Evolutionary conservation across 2,888 invertebrate species (phyloP), one percentile per base, ranked within the genome.

Genomic region (Eristalis intricaria): DNA sequence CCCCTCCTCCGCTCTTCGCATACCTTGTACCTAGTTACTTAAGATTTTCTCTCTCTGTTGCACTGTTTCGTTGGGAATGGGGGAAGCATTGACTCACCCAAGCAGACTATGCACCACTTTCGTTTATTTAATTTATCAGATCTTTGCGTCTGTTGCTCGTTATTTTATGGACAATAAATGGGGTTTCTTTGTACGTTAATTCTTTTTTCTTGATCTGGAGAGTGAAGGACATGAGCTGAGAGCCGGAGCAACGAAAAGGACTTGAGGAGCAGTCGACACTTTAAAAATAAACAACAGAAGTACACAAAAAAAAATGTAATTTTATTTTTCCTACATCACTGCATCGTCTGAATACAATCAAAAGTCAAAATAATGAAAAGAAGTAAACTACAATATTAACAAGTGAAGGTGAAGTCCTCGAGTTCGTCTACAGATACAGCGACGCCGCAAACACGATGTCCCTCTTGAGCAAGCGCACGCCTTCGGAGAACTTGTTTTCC

Each of bases 381-480:
- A 73, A 71, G n/a, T 22, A 56, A 81, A 74, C 26, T 15, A 71
- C 40, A 69, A 79, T 78, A 65, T 8, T 50, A n/a, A 43, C 43
- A 43, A 43, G n/a, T n/a, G 50, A 38, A 11, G 2, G 15, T 3
- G 15, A 35, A 0, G 3, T 3, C 4, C 13, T 7, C 26, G 26
- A 26, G 3, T 26, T 26, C 26, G 23, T 26, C 94, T 95, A 98
- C 90, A 98, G 94, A 93, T 99, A 99, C 73, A 99, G 95, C 93
- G 99, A 99, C 79, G 99, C 99, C 26, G 99, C 99, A 94, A 99
- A 99, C n/a, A 99, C 98, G 92, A 99, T 99, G 93, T 99, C 99
- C 89, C 99, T 95, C 93, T 99, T 99, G 80, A 99, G 95, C 88
- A 97, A 93, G 91, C 96, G 97, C 89, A 99, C 97, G 81, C 97